A percentile compares a stretch with the other conserved stretches of the same genome.
Conservation (phyloP, 2,888 invertebrate species). For the Orthosia gracilis region DNA sequence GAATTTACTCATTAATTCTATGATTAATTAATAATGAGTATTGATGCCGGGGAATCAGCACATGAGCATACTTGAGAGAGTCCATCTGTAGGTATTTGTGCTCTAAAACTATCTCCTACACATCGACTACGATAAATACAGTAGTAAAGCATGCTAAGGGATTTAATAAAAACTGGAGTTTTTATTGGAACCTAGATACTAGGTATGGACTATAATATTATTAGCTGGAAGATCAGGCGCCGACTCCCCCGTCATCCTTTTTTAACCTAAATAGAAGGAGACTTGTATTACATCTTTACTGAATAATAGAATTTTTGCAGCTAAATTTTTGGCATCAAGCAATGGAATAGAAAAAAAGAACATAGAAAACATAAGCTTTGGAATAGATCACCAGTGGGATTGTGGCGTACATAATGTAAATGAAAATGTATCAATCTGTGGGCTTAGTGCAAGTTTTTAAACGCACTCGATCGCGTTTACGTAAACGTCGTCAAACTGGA, state of each 20-base stretch:
- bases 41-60: conserved; percentile 79
- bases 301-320: conserved; percentile 85
- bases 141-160: conserved; percentile 57
- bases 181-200: conserved; percentile 58
- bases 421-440: conserved; percentile 24
- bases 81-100: conserved; percentile 55
- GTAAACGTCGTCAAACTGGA: too few species aligned
- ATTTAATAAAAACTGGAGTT: conserved; percentile 43
- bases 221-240: conserved; percentile 62
- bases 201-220: conserved; percentile 56
- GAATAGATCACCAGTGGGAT: conserved; percentile 87
- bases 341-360: conserved; percentile 80
- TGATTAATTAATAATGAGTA: conserved; percentile 88
- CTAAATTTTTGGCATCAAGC: conserved; percentile 90
- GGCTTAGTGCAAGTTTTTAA: too few species aligned
- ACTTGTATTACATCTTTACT: conserved; percentile 84
- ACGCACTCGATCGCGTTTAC: too few species aligned
- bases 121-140: conserved; percentile 57
- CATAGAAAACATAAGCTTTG: conserved; percentile 86
- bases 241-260: conserved; percentile 80
- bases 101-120: conserved; percentile 62
- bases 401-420: conserved; percentile 59
- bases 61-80: conserved; percentile 47
- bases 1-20: conserved; percentile 89
- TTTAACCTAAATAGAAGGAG: conserved; percentile 86